These are phyloP conservation scores for Apteryx mantelli DNA, from an alignment of 2,113 vertebrate species.

Conservation along the genomic window DNA sequence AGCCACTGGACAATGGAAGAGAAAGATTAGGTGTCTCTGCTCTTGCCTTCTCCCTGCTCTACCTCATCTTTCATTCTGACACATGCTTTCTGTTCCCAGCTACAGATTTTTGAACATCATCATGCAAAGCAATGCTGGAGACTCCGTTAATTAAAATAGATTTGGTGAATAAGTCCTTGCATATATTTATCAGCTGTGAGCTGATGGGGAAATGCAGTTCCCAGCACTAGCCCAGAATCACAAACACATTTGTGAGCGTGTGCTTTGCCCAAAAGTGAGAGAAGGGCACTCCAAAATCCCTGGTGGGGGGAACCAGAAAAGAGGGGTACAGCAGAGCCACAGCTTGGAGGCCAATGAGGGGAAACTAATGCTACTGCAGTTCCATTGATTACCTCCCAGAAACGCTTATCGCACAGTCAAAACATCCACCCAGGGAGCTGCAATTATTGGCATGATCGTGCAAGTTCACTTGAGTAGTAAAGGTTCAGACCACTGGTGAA, in stretches of 20 bases:
- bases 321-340: background rate
- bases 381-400: background rate
- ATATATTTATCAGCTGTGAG: background rate
- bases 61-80: background rate
- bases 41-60: background rate
- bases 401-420: background rate
- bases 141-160: background rate
- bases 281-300: background rate
- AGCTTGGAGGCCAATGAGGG: background rate
- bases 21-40: background rate
- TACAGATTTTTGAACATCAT: background rate
- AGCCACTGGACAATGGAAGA: background rate
- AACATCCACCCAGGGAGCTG: background rate
- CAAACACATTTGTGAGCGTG: background rate
- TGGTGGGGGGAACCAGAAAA: background rate
- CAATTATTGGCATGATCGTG: too few species aligned
- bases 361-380: background rate
- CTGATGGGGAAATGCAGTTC: background rate
- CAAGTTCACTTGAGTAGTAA: background rate
- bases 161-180: background rate
- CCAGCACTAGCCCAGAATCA: background rate
- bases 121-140: background rate
- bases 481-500: background rate
- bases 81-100: background rate
- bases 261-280: background rate